Conservation (phyloP, 2,113 vertebrate genomes). For the Cebidichthys violaceus region DNA sequence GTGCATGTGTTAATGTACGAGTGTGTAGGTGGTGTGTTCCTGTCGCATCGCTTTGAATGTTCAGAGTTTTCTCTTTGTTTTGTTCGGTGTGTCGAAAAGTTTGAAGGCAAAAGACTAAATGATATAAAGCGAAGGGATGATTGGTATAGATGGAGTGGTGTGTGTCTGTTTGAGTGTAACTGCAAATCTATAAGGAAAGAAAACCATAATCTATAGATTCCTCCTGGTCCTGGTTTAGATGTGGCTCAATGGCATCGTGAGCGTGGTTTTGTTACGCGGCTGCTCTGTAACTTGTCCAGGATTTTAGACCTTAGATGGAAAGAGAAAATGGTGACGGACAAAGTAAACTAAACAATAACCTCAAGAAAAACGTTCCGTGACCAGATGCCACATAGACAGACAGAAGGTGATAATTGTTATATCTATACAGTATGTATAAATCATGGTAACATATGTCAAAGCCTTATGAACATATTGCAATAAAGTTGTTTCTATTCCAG, state of each 20-base stretch:
- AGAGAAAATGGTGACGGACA: background rate
- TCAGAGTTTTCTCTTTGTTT: background rate
- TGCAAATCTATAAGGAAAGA: background rate
- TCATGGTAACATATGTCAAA: background rate
- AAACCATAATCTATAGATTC: background rate
- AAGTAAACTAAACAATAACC: background rate
- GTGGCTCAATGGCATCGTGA: background rate
- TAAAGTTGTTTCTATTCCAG: background rate
- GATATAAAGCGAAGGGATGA: background rate
- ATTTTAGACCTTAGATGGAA: background rate
- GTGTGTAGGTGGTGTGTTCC: conserved; percentile 26
- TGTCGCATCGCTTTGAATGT: conserved; percentile 46
- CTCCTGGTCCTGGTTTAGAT: background rate
- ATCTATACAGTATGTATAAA: background rate
- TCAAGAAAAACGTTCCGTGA: background rate
- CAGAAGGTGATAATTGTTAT: background rate
- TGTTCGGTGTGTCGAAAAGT: background rate
- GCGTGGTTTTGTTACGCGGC: background rate
- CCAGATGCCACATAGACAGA: no score
- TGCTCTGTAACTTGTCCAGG: background rate
- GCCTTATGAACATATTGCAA: background rate
- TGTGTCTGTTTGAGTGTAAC: background rate
- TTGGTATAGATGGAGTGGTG: background rate
- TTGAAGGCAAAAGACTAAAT: conserved; percentile 1
- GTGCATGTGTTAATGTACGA: conserved; percentile 6